Evolutionary conservation across 2,888 invertebrate species (phyloP), one percentile per base, ranked within the genome.

Genomic region (Aproaerema taeniolella): DNA sequence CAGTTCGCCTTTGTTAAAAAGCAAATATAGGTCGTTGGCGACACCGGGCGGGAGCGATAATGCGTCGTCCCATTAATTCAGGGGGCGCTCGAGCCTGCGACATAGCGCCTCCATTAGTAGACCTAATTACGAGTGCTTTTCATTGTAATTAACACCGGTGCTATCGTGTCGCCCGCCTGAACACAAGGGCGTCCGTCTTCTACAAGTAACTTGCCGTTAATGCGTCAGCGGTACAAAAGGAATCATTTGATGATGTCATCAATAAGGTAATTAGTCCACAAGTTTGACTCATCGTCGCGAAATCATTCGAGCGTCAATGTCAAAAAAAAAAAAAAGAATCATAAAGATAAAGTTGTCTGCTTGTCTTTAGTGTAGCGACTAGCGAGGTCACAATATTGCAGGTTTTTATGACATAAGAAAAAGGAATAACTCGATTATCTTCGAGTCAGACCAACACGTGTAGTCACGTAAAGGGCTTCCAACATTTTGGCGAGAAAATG

Each of bases 11-110:
- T 37, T 37, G 37, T 37, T 37, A 10, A n/a, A 30, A 32, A 43
- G 43, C 47, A 45, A 50, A 63, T 59, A 46, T 58, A 46, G 67
- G 67, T 66, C 67, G 64, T 51, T 16, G 64, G 57, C 50, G 50
- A 46, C 50, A 50, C 41, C 41, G 42, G 44, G 42, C 45, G 42
- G 46, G 42, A 38, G 53, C 53, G 57, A 54, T 60, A 59, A 61
- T 58, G 55, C 53, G 49, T 47, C 36, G 39, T 14, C 46, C 52
- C 50, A 58, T 60, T 58, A 56, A 52, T 55, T 49, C 49, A 46
- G 49, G 55, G 53, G 49, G 46, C 47, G 42, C 44, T 52, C 43
- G 44, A 42, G 50, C 51, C 50, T 48, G 47, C 47, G 43, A 39
- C 46, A 43, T 43, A 41, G 38, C 32, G 42, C 46, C 46, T 40